Conservation (phyloP, 2,797 vertebrate genomes). For the Coregonus suidteri region DNA sequence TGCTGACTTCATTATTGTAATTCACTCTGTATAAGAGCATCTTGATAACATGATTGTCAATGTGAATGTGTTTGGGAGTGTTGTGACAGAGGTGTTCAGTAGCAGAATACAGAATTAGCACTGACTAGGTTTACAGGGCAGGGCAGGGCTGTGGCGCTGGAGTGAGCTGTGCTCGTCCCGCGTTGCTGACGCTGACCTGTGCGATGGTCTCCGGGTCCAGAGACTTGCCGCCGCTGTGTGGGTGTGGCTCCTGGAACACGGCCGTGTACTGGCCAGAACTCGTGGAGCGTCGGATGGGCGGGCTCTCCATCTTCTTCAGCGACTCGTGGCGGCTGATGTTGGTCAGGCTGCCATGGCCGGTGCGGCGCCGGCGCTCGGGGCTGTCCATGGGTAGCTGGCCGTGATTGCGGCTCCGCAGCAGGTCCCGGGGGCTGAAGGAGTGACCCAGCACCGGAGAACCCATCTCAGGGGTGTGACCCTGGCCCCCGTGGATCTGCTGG, state of each 20-base stretch:
- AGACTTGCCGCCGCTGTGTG: constrained; percentile 85
- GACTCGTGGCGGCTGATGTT: constrained; percentile 95
- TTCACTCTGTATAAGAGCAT: not conserved
- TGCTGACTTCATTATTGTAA: not conserved
- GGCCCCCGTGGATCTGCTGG: constrained; percentile 76
- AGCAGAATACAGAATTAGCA: constrained; percentile 62
- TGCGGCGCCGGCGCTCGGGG: constrained; percentile 86
- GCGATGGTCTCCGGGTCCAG: constrained; percentile 98
- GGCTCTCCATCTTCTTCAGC: constrained; percentile 93
- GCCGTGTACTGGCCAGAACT: constrained; percentile 94
- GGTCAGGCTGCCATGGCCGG: constrained; percentile 89
- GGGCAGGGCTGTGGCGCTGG: constrained; percentile 75
- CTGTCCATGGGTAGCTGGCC: constrained; percentile 83
- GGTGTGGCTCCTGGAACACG: constrained; percentile 83
- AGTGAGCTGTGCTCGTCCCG: constrained; percentile 75
- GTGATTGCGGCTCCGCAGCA: constrained; percentile 82
- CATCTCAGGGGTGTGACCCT: constrained; percentile 79
- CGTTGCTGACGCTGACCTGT: constrained; percentile 84
- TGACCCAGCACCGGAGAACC: constrained; percentile 86
- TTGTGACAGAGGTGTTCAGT: constrained; percentile 63
- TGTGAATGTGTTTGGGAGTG: constrained; percentile 30
- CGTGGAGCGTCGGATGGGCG: constrained; percentile 94
- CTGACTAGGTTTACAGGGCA: constrained; percentile 73
- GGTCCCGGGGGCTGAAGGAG: constrained; percentile 84
- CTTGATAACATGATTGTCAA: not conserved